Evolutionary conservation across 2,113 vertebrate genomes (phyloP).

Genomic region (Acinonyx jubatus): DNA sequence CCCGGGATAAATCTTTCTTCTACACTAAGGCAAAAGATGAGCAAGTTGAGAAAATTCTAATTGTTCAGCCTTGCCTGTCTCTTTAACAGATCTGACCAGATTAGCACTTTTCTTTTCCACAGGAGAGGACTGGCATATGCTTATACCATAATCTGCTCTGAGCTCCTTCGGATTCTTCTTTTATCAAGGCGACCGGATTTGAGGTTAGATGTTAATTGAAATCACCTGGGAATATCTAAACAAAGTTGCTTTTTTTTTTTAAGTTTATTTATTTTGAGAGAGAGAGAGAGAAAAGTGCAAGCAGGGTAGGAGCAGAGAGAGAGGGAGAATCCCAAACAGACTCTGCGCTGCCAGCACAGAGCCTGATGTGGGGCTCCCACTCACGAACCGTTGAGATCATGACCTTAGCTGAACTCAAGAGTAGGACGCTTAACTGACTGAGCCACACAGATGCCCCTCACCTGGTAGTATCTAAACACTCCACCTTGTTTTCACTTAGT

Average conservation of each 20-base stretch:
- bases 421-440: too few species aligned
- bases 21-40: slow-evolving; percentile 51
- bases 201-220: slow-evolving; percentile 48
- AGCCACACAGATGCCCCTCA: not conserved
- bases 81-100: slow-evolving; percentile 65
- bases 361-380: too few species aligned
- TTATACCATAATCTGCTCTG: slow-evolving; percentile 60
- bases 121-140: slow-evolving; percentile 23
- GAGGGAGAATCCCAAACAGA: too few species aligned
- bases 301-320: too few species aligned
- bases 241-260: not conserved
- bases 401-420: too few species aligned
- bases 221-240: not conserved
- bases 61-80: slow-evolving; percentile 39
- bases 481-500: not conserved
- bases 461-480: not conserved
- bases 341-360: too few species aligned
- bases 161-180: slow-evolving; percentile 51
- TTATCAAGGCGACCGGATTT: not conserved
- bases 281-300: too few species aligned
- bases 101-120: slow-evolving; percentile 52
- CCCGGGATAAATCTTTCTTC: slow-evolving; percentile 23
- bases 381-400: too few species aligned
- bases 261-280: too few species aligned
- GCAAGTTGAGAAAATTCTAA: slow-evolving; percentile 36